Conservation (phyloP, 2,888 invertebrate species). For the Deroplatys truncata region DNA sequence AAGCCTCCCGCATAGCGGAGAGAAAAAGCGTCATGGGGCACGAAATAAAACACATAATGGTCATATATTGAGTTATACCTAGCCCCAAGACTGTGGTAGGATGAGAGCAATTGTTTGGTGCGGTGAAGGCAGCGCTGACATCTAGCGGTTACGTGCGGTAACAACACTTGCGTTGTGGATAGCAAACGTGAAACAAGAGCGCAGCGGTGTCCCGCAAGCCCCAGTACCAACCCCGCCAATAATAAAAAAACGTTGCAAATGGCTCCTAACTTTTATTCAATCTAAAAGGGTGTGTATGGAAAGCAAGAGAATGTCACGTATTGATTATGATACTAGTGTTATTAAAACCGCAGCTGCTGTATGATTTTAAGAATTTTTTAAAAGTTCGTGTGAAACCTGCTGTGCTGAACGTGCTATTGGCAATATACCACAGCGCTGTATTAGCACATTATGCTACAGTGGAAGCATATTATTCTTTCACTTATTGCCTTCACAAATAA, state of each 20-base stretch:
- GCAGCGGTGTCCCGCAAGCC: slow-evolving; percentile 10
- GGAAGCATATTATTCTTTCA: no score
- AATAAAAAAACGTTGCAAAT: not conserved
- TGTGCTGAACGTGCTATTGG: no score
- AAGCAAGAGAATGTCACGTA: not conserved
- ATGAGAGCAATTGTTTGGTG: not conserved
- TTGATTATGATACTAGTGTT: not conserved
- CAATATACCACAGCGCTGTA: no score
- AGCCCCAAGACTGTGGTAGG: not conserved
- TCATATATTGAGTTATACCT: not conserved
- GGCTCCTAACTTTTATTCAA: not conserved
- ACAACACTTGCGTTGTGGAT: slow-evolving; percentile 8
- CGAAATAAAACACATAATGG: not conserved
- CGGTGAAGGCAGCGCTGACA: slow-evolving; percentile 5
- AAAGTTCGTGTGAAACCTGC: no score
- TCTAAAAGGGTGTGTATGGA: not conserved
- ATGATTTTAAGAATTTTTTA: no score
- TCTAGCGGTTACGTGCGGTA: slow-evolving; percentile 14
- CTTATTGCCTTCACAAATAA: no score
- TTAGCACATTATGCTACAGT: no score
- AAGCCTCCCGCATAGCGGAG: not conserved
- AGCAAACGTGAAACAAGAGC: not conserved
- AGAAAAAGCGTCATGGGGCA: not conserved
- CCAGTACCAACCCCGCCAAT: not conserved
- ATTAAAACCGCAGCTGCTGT: no score